Conservation (phyloP, 2,113 vertebrate genomes). For the Symphodus melops region DNA sequence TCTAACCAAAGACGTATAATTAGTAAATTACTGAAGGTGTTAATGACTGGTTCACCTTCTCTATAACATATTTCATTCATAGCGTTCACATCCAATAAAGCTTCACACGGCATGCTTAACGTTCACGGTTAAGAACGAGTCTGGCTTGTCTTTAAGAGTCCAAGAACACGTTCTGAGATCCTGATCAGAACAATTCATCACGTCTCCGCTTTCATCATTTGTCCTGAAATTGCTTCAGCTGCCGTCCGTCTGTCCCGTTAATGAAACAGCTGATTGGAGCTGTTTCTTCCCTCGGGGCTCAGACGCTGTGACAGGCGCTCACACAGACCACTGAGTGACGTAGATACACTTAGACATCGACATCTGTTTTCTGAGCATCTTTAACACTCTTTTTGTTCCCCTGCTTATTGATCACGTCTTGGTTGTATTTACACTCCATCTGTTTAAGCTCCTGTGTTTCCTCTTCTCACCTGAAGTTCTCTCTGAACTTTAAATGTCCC, state of each 20-base stretch:
- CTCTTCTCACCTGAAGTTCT: neutral
- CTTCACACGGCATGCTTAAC: no score
- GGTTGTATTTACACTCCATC: neutral
- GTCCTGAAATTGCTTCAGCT: neutral
- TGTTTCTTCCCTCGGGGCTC: neutral
- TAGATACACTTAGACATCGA: neutral
- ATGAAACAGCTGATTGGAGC: neutral
- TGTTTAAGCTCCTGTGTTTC: neutral
- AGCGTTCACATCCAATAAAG: no score
- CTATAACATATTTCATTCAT: no score
- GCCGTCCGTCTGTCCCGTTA: neutral
- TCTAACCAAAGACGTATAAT: no score
- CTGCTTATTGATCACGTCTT: neutral
- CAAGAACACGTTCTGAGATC: neutral
- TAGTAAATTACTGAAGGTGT: no score
- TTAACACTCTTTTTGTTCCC: neutral
- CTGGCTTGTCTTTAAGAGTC: neutral
- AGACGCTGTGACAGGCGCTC: conserved; percentile 1
- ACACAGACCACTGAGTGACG: conserved; percentile 3
- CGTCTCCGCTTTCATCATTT: neutral
- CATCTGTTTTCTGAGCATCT: neutral
- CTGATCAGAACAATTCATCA: neutral
- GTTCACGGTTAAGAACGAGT: no score
- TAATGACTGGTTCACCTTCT: no score
- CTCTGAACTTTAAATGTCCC: conserved; percentile 1